A percentile compares a stretch with the other conserved stretches of the same genome.
These are phyloP conservation scores for rabbit (Oryctolagus cuniculus) DNA, from an alignment of 2,113 vertebrate genomes.

Conservation along the genomic window DNA sequence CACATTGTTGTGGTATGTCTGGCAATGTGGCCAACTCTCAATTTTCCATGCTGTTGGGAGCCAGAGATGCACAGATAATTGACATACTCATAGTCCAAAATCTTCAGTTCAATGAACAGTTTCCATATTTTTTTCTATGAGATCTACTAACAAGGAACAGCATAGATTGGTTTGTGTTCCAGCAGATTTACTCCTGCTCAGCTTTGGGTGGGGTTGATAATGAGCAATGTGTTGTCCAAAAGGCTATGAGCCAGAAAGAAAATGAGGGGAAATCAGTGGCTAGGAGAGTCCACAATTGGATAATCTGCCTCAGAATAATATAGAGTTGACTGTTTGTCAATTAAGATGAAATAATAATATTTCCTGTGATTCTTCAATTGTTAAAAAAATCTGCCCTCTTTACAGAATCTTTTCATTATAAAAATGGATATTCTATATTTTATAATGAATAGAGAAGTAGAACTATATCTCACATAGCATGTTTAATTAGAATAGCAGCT, in stretches of 20 bases:
- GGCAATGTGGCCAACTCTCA: constrained; percentile 4
- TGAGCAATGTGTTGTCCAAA: background rate
- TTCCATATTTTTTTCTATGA: constrained; percentile 14
- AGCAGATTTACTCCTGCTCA: constrained; percentile 35
- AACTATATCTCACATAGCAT: background rate
- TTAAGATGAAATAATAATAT: constrained; percentile 35
- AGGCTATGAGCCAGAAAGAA: constrained; percentile 18
- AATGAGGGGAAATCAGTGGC: constrained; percentile 18
- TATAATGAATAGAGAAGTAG: background rate
- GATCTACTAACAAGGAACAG: background rate
- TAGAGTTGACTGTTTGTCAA: background rate
- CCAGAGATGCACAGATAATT: background rate
- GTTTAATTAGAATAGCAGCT: background rate
- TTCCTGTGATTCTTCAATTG: background rate
- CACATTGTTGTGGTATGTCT: background rate
- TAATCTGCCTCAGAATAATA: background rate
- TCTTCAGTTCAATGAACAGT: constrained; percentile 10
- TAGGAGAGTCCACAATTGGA: background rate
- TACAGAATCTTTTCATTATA: constrained; percentile 34
- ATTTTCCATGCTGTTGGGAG: background rate
- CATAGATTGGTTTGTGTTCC: constrained; percentile 8
- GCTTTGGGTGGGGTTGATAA: constrained; percentile 28
- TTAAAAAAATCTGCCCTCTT: background rate
- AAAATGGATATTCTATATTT: background rate
- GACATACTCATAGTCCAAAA: constrained; percentile 37